Conservation (phyloP, 1,140 invertebrate species). For the Popillia japonica region DNA sequence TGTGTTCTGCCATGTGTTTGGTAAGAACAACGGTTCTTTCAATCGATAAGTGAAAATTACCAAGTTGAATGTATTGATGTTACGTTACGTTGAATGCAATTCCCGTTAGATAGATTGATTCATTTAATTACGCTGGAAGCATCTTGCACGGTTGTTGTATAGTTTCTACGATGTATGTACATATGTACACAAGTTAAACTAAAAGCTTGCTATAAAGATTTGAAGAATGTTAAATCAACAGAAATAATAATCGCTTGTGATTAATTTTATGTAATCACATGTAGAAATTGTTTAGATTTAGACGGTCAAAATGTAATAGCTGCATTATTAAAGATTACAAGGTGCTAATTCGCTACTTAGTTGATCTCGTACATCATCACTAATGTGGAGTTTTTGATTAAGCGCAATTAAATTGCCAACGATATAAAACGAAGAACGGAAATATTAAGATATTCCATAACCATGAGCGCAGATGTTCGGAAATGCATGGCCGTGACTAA, state of each 20-base stretch:
- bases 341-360: too few relatives aligned
- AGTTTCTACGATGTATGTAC: background rate
- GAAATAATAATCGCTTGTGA: background rate
- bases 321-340: too few relatives aligned
- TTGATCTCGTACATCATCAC: too few relatives aligned
- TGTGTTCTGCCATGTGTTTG: background rate
- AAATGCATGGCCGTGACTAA: background rate
- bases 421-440: background rate
- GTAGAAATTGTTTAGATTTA: too few relatives aligned
- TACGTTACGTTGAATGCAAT: background rate
- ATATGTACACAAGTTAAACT: background rate
- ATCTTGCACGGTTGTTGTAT: background rate
- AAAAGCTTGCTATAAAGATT: background rate
- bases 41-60: background rate
- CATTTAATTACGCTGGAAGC: background rate
- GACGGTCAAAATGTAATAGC: too few relatives aligned
- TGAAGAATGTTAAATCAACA: background rate
- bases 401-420: background rate
- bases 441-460: background rate
- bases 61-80: background rate
- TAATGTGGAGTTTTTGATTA: background rate
- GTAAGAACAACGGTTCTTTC: slow-evolving; percentile 13
- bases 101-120: background rate
- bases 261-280: too few relatives aligned
- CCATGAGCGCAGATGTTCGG: background rate